Percentiles rank a stretch among this genome's conserved stretches.
These are phyloP conservation scores for Dasyornis broadbenti DNA, from an alignment of 2,113 vertebrate genomes.

Conservation along the genomic window DNA sequence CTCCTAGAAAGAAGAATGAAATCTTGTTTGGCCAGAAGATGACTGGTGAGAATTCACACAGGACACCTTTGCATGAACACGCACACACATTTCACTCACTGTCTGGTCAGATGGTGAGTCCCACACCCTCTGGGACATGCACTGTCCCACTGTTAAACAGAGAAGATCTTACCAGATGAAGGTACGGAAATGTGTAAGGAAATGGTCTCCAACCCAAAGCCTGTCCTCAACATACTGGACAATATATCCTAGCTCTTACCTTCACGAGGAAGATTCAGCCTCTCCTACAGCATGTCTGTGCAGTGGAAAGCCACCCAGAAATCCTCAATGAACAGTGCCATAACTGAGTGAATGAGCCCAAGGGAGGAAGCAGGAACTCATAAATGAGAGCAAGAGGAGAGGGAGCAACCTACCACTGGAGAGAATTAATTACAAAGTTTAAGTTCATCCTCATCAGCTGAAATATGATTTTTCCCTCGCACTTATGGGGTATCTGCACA, in stretches of 20 bases:
- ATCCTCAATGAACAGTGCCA: neutral
- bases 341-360: neutral
- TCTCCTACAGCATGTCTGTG: neutral
- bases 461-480: neutral
- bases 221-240: neutral
- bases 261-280: neutral
- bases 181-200: neutral
- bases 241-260: neutral
- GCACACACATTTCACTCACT: fast-evolving
- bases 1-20: neutral
- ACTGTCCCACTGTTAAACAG: neutral
- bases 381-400: neutral
- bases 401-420: neutral
- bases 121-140: fast-evolving
- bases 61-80: fast-evolving
- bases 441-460: neutral
- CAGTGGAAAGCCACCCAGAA: neutral
- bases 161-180: neutral
- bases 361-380: neutral
- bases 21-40: neutral
- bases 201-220: fast-evolving
- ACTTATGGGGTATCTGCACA: fast-evolving
- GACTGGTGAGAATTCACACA: neutral
- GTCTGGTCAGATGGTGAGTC: fast-evolving
- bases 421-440: neutral